Evolutionary conservation across 2,888 invertebrate species (phyloP).

Genomic region (Hofmannophila pseudospretella): DNA sequence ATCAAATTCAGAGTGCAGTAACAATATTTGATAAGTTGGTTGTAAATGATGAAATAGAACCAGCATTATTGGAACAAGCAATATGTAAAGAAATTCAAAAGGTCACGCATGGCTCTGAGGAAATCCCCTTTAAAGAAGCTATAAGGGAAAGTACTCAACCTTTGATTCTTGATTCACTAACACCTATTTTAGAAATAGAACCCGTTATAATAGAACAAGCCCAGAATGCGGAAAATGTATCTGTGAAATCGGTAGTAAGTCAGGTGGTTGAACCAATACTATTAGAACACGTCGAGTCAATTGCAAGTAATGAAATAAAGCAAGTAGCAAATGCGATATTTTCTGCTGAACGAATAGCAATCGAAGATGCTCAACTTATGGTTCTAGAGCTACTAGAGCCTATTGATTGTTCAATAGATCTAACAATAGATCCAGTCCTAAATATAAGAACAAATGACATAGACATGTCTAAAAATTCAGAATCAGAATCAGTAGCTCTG

Average conservation of each 20-base stretch:
- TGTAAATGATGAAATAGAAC: not conserved
- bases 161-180: not conserved
- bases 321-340: not conserved
- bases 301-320: not conserved
- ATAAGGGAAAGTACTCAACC: conserved; percentile 3
- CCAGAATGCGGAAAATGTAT: not conserved
- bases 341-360: not conserved
- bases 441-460: too few relatives aligned
- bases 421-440: too few relatives aligned
- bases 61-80: conserved; percentile 1
- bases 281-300: not conserved
- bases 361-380: not conserved
- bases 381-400: not conserved
- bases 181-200: not conserved
- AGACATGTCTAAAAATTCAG: too few relatives aligned
- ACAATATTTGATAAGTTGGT: not conserved
- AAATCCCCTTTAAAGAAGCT: not conserved
- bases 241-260: not conserved
- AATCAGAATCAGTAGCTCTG: too few relatives aligned
- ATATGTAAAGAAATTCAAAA: not conserved
- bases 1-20: not conserved
- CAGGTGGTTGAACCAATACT: not conserved
- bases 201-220: not conserved
- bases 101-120: not conserved
- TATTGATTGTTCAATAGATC: too few relatives aligned